These are phyloP conservation scores for Glyptemys insculpta DNA, from an alignment of 2,797 vertebrate genomes.

Conservation along the genomic window DNA sequence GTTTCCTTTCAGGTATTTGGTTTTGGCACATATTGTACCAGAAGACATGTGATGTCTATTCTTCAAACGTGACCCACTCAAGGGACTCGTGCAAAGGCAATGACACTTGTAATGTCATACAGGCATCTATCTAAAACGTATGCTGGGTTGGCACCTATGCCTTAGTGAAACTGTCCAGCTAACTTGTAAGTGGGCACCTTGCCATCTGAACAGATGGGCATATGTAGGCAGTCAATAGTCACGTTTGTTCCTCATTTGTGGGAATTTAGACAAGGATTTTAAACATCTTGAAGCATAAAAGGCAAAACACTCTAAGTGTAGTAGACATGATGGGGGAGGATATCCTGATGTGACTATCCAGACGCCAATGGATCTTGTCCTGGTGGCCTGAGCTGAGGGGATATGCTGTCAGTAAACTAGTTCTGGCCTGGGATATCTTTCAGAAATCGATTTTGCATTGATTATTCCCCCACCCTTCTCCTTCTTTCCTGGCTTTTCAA, in stretches of 20 bases:
- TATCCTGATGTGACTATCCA: slow-evolving; percentile 15
- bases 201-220: slow-evolving; percentile 77
- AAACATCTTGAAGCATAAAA: slow-evolving; percentile 61
- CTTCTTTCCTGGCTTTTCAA: neutral
- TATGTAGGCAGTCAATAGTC: slow-evolving; percentile 71
- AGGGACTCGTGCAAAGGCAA: slow-evolving; percentile 38
- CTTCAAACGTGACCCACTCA: slow-evolving; percentile 47
- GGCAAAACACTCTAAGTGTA: neutral
- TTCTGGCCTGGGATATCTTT: neutral
- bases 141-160: slow-evolving; percentile 72
- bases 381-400: neutral
- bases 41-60: slow-evolving; percentile 11
- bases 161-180: slow-evolving; percentile 66
- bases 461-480: neutral
- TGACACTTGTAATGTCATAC: slow-evolving; percentile 25
- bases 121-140: slow-evolving; percentile 66
- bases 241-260: slow-evolving; percentile 73
- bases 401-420: neutral
- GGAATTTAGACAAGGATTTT: slow-evolving; percentile 71
- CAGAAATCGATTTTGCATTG: neutral
- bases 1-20: slow-evolving; percentile 42
- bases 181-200: slow-evolving; percentile 71
- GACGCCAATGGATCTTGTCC: neutral
- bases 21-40: neutral
- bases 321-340: neutral